phyloP scores from a whole-genome alignment of 2,113 vertebrate genomes.

The Monopterus albus region DNA sequence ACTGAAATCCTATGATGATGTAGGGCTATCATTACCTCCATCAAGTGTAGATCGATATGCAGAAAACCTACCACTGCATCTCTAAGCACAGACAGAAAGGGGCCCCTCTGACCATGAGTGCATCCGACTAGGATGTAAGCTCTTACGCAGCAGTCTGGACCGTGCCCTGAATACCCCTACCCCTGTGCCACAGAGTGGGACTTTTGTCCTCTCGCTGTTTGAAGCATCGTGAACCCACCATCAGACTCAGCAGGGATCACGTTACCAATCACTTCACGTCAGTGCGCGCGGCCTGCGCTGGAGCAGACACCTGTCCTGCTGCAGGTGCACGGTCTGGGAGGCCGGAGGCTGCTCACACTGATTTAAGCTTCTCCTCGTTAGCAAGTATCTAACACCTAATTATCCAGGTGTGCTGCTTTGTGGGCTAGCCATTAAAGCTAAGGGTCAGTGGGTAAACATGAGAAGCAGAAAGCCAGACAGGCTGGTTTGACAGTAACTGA shows the following conservation, averaged over 20 bases:
- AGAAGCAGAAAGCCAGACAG: not conserved
- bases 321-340: conserved; percentile 67
- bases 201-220: not conserved
- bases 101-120: conserved; percentile 19
- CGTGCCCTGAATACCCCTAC: not conserved
- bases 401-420: not conserved
- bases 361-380: not conserved
- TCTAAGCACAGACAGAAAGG: conserved; percentile 13
- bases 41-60: conserved; percentile 37
- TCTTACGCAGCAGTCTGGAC: not conserved
- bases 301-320: conserved; percentile 30
- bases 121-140: conserved; percentile 27
- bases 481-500: conserved; percentile 38
- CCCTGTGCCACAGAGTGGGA: conserved; percentile 6
- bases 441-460: not conserved
- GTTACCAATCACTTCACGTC: conserved; percentile 21
- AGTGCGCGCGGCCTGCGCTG: not conserved
- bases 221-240: not conserved
- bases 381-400: not conserved
- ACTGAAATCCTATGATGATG: conserved; percentile 24
- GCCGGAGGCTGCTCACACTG: not conserved
- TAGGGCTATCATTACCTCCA: conserved; percentile 27
- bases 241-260: conserved; percentile 21
- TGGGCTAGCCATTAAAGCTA: not conserved
- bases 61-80: conserved; percentile 24